Percentiles rank a stretch among this genome's conserved stretches.
Conservation (phyloP, 1,140 invertebrate species). For the Trissolcus basalis region DNA sequence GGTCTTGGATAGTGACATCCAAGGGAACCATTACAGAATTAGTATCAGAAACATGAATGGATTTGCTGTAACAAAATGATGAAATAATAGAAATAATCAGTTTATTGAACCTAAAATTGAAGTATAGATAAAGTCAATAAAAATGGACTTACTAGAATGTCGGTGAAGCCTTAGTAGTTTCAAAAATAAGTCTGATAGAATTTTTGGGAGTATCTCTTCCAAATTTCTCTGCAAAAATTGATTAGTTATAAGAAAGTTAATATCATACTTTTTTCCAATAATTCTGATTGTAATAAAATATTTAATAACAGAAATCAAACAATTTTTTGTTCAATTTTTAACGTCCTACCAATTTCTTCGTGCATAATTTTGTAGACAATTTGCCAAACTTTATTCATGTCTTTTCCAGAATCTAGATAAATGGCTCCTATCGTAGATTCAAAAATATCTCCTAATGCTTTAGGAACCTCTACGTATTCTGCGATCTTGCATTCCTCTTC, state of each 20-base stretch:
- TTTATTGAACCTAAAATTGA: conserved; percentile 60
- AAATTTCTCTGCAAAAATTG: conserved; percentile 80
- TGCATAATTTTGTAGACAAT: conserved; percentile 87
- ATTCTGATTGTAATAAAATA: too few species aligned
- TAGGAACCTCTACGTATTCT: conserved; percentile 91
- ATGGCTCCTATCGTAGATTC: conserved; percentile 95
- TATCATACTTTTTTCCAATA: too few species aligned
- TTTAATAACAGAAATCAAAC: too few species aligned
- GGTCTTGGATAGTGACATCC: conserved; percentile 78
- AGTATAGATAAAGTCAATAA: conserved; percentile 7
- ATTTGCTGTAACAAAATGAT: conserved; percentile 62
- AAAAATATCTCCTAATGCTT: conserved; percentile 95
- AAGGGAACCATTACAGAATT: conserved; percentile 79
- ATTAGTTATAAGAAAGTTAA: too few species aligned
- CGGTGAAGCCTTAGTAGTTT: conserved; percentile 80
- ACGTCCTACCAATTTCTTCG: conserved; percentile 81
- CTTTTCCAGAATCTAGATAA: conserved; percentile 89
- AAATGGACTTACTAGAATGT: conserved; percentile 30
- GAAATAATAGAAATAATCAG: conserved; percentile 61
- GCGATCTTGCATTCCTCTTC: conserved; percentile 82
- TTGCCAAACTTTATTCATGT: conserved; percentile 88
- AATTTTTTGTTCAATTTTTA: not conserved
- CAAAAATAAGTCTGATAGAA: conserved; percentile 88
- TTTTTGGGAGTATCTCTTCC: conserved; percentile 91
- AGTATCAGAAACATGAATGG: conserved; percentile 62